These are phyloP conservation scores for Lethenteron camtschaticum DNA, from an alignment of 2,113 vertebrate genomes.

Conservation along the genomic window DNA sequence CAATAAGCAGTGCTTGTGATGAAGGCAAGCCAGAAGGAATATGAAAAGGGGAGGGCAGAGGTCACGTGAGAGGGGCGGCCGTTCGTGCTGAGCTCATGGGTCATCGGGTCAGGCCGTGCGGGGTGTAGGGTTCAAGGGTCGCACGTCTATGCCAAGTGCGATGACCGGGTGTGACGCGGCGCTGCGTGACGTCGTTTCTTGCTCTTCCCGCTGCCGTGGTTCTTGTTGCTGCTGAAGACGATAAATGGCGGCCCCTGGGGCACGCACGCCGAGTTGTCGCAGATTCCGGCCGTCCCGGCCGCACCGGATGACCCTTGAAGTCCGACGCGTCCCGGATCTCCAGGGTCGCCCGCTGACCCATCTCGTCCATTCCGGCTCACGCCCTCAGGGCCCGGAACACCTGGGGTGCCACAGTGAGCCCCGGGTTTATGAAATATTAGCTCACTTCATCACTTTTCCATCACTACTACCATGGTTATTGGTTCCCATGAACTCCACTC, in stretches of 20 bases:
- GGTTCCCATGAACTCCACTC: background rate
- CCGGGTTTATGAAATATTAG: background rate
- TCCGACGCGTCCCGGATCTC: background rate
- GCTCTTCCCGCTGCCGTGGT: background rate
- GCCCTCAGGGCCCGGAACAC: background rate
- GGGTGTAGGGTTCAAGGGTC: too few relatives aligned
- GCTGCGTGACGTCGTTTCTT: too few relatives aligned
- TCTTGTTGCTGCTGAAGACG: background rate
- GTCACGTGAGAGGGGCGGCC: too few relatives aligned
- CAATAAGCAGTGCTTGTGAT: too few relatives aligned
- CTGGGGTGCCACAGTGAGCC: background rate
- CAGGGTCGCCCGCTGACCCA: background rate
- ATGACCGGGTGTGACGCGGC: too few relatives aligned
- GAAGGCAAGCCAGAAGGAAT: too few relatives aligned
- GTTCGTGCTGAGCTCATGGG: too few relatives aligned
- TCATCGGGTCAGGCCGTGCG: too few relatives aligned
- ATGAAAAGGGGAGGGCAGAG: too few relatives aligned
- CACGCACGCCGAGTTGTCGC: slow-evolving; percentile 3
- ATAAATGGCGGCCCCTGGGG: background rate
- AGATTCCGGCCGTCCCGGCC: background rate
- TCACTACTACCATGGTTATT: background rate
- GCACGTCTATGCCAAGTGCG: too few relatives aligned
- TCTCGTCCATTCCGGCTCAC: background rate
- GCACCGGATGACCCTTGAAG: background rate
- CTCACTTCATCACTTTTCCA: background rate